Evolutionary conservation across 2,888 invertebrate species (phyloP), one percentile per base, ranked within the genome.

Genomic region (Pachliopta kotzebuea): DNA sequence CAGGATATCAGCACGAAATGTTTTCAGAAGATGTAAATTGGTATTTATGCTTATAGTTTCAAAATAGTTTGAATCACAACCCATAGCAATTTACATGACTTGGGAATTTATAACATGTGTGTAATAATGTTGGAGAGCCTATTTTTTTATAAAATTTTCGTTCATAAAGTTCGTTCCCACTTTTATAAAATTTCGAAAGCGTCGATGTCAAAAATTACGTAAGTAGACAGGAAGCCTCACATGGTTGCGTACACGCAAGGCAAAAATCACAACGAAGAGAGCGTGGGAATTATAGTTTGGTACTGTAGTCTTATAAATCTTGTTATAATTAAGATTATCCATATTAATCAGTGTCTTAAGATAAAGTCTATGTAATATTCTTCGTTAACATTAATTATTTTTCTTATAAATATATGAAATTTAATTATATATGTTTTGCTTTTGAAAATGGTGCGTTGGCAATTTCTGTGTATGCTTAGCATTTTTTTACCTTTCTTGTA

Each of bases 141-240:
- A n/a, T n/a, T n/a, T 45, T 45, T 45, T 45, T 6, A 45, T 4
- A 4, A n/a, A n/a, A 45, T 45, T 45, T n/a, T n/a, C 45, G 45
- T 45, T 45, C n/a, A 45, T 52, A 52, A 60, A 42, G 9, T 53
- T 37, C 23, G 61, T 61, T 65, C 61, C 61, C 65, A 65, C 61
- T 65, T 65, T 65, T 61, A 57, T 65, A 65, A 54, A 65, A 57
- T 65, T 65, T 65, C 65, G 60, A 56, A 42, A 56, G 55, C 60
- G 24, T 56, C 52, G 53, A 57, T 61, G 57, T 65, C 61, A 54
- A 65, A 65, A 61, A 61, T 54, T 61, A 52, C 60, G 45, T 54
- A 61, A 45, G 56, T 20, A 45, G 17, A 57, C 65, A 65, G 65
- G 65, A 65, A 57, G 65, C 57, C 61, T 21, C 61, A 61, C 57